Evolutionary conservation across 2,888 invertebrate genomes (phyloP).

Genomic region (Synanthedon andrenaeformis): DNA sequence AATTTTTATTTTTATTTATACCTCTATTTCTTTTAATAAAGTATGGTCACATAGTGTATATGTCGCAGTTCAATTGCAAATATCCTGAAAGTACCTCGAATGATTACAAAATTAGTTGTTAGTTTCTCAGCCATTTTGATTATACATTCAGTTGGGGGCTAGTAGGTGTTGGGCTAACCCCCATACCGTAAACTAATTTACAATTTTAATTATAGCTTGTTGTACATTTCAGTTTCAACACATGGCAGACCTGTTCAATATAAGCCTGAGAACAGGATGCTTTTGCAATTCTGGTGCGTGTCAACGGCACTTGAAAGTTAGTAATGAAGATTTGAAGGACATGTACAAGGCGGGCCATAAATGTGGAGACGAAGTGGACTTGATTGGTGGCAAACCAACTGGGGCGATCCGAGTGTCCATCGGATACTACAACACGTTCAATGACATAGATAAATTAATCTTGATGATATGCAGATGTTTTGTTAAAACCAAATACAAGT

Average conservation of each 20-base stretch:
- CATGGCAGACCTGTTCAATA: constrained; percentile 87
- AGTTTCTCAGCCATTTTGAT: no score
- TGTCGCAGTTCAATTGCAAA: no score
- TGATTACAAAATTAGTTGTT: no score
- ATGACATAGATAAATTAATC: constrained; percentile 79
- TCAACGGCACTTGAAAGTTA: constrained; percentile 79
- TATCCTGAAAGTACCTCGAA: no score
- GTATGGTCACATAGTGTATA: no score
- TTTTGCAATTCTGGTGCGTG: constrained; percentile 98
- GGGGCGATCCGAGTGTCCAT: constrained; percentile 94
- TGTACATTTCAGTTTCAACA: constrained; percentile 78
- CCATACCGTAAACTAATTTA: not conserved
- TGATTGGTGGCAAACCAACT: constrained; percentile 88
- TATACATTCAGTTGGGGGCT: not conserved
- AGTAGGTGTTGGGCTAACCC: no score
- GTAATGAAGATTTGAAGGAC: constrained; percentile 76
- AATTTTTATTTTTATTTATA: no score
- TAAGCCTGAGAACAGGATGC: constrained; percentile 92
- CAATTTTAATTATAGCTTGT: no score
- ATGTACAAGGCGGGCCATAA: constrained; percentile 90
- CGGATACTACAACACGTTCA: constrained; percentile 86
- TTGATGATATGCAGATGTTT: constrained; percentile 83
- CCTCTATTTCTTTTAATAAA: no score
- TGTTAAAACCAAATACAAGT: constrained; percentile 42
- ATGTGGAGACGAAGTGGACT: constrained; percentile 90